phyloP scores from a whole-genome alignment of 2,888 invertebrate genomes.

The Oscheius sp. region DNA sequence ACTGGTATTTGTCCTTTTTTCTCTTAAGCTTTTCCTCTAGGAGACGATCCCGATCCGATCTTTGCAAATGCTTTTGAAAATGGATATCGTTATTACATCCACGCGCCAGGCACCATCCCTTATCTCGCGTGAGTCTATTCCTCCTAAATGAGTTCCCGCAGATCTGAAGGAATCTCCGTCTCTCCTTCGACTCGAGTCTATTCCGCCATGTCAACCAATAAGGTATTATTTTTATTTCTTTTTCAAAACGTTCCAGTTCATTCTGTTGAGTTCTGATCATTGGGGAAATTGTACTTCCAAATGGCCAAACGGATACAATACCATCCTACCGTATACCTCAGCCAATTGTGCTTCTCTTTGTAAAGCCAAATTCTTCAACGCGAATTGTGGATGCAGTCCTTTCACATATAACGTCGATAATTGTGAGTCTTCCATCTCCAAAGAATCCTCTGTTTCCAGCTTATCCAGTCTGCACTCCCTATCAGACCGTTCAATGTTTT shows the following conservation, averaged over 20 bases:
- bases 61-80: constrained; percentile 63
- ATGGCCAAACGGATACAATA: constrained; percentile 44
- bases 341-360: constrained; percentile 54
- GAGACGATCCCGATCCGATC: constrained; percentile 41
- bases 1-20: constrained; percentile 21
- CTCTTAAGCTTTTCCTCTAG: background rate
- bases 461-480: constrained; percentile 45
- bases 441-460: constrained; percentile 30
- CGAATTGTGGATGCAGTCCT: constrained; percentile 53
- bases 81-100: constrained; percentile 66
- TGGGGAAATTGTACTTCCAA: constrained; percentile 58
- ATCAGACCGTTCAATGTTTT: constrained; percentile 47
- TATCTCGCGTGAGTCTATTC: constrained; percentile 55
- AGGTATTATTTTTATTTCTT: constrained; percentile 21
- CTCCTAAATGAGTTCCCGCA: no score
- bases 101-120: constrained; percentile 55
- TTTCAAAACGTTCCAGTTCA: constrained; percentile 33
- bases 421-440: constrained; percentile 5
- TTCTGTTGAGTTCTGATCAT: constrained; percentile 41
- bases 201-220: constrained; percentile 43
- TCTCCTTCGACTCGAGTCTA: constrained; percentile 58
- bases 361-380: constrained; percentile 47
- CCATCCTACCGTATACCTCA: constrained; percentile 39
- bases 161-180: constrained; percentile 66
- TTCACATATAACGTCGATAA: constrained; percentile 51